Evolutionary conservation across 2,113 vertebrate genomes (phyloP), one percentile per base, ranked within the genome.

Genomic region (Promerops cafer): DNA sequence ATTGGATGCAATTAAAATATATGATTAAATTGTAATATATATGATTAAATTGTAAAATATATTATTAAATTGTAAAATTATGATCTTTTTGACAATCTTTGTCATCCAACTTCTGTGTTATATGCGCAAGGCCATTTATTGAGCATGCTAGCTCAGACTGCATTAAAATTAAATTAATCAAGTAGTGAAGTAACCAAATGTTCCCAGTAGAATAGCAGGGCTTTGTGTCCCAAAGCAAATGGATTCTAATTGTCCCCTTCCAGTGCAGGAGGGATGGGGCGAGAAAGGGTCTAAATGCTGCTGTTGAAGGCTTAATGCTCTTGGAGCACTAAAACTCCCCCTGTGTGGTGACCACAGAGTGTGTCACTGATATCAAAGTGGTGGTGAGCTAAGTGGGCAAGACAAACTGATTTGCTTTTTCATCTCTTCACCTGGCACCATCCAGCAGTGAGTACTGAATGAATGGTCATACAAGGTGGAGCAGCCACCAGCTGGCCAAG

Each of bases 361-460:
- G 19, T 53, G 64, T 61, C 31, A 13, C 20, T 24, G 13, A 26
- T 30, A 28, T 27, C 31, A 47, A 72, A 64, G 52, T 9, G 2
- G 1, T 2, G n/a, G 39, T 44, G 54, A 69, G 4, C 17, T 22
- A 42, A 33, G 14, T 21, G 40, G 31, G 45, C 0, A 0, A 5
- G 2, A 22, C 12, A 40, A 9, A 7, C 16, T 37, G 13, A 31
- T 83, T 72, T 89, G 26, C 24, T 89, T 82, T 45, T 30, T 23
- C 31, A 72, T 13, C 23, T 85, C 22, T 72, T 76, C 16, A 1
- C 30, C 59, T 53, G 31, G 10, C 40, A 61, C 5, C 39, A 16
- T 31, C 13, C 16, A 23, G 39, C 42, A 17, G 23, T 42, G 56
- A 26, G 52, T 18, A 13, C 37, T 8, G 78, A 42, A 22, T 44